Percentiles rank a stretch among this genome's conserved stretches.
Conservation (phyloP, 2,113 vertebrate genomes). For the Garra rufa region DNA sequence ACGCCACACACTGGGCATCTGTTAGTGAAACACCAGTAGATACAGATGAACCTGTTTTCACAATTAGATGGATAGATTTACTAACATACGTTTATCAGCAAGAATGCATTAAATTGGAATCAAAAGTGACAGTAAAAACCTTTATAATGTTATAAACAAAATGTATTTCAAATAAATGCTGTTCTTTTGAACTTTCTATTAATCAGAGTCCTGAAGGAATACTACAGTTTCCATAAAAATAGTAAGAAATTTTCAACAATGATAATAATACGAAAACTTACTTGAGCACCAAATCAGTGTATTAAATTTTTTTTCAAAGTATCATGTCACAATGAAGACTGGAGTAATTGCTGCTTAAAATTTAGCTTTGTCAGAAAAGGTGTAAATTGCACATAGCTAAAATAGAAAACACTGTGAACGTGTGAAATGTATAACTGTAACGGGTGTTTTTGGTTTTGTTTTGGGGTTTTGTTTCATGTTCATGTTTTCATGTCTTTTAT, state of each 20-base stretch:
- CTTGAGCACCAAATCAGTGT: background rate
- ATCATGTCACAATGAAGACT: background rate
- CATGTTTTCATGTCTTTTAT: too few relatives aligned
- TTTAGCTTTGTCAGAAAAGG: background rate
- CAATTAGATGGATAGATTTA: background rate
- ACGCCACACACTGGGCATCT: background rate
- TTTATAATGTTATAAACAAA: too few relatives aligned
- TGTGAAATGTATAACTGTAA: too few relatives aligned
- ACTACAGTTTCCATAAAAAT: background rate
- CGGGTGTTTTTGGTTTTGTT: too few relatives aligned
- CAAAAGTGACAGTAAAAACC: too few relatives aligned
- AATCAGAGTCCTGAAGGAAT: background rate
- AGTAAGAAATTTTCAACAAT: background rate
- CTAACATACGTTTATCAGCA: background rate
- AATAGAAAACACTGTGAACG: too few relatives aligned
- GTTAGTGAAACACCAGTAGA: constrained; percentile 5
- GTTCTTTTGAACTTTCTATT: background rate
- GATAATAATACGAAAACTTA: background rate
- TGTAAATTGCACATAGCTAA: too few relatives aligned
- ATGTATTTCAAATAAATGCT: background rate
- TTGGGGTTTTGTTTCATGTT: too few relatives aligned
- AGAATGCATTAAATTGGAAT: background rate
- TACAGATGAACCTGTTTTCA: background rate
- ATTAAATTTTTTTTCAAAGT: background rate
- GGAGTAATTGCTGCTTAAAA: background rate